Percentiles rank a stretch among this genome's conserved stretches.
Evolutionary conservation across 2,797 vertebrate species (phyloP).

Genomic region (Sciaenops ocellatus): DNA sequence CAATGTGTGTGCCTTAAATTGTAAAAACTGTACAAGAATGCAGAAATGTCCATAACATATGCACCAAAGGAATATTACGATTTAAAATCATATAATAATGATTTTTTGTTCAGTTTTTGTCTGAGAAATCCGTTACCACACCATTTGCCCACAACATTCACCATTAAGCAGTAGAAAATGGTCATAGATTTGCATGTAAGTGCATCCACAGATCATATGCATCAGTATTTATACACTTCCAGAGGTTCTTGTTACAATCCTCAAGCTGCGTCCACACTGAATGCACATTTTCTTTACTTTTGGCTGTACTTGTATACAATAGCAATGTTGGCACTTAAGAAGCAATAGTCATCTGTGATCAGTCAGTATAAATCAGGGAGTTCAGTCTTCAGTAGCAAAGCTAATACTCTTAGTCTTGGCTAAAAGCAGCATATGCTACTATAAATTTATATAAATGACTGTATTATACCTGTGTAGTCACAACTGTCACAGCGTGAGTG

Average conservation of each 20-base stretch:
- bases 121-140: background rate
- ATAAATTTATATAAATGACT: slow-evolving; percentile 1
- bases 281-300: background rate
- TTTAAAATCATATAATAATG: background rate
- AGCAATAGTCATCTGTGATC: background rate
- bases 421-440: background rate
- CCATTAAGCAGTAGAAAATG: background rate
- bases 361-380: background rate
- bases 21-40: background rate
- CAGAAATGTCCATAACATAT: background rate
- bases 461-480: background rate
- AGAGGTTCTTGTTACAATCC: background rate
- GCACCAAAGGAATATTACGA: background rate
- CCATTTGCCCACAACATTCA: background rate
- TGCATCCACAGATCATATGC: background rate
- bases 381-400: background rate
- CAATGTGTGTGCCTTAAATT: background rate
- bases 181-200: background rate
- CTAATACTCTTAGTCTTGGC: background rate
- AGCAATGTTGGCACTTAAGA: background rate
- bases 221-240: background rate
- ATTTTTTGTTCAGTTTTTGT: background rate
- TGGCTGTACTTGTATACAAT: too few relatives aligned
- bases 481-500: background rate
- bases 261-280: background rate